A percentile compares a stretch with the other conserved stretches of the same genome.
Evolutionary conservation across 2,113 vertebrate genomes (phyloP).

Genomic region (Melanerpes formicivorus): DNA sequence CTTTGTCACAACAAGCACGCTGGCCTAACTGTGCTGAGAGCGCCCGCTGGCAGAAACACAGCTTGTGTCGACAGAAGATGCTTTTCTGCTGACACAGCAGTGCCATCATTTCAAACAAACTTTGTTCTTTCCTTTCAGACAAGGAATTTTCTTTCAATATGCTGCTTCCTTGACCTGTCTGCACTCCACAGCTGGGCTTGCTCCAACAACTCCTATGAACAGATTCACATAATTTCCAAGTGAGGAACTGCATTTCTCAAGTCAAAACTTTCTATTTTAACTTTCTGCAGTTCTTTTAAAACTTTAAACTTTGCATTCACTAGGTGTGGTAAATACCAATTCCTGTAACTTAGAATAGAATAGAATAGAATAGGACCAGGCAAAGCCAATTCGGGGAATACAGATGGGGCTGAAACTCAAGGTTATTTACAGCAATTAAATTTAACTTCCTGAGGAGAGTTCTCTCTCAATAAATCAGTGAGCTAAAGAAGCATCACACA

Average conservation of each 20-base stretch:
- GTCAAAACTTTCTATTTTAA: not conserved
- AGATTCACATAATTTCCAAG: not conserved
- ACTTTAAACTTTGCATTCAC: not conserved
- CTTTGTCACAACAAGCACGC: not conserved
- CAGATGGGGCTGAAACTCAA: not conserved
- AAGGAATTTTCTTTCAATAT: not conserved
- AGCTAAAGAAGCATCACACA: not conserved
- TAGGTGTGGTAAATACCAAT: not conserved
- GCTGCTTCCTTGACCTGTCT: not conserved
- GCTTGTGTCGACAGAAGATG: not conserved
- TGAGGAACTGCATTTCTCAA: not conserved
- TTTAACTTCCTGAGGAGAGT: not conserved
- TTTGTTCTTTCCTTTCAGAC: not conserved
- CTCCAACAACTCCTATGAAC: not conserved
- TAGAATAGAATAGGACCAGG: not conserved
- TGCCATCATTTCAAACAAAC: not conserved
- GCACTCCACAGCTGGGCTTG: not conserved
- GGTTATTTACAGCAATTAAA: not conserved
- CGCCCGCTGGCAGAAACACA: not conserved
- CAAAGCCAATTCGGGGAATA: not conserved
- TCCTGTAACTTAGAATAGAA: not conserved
- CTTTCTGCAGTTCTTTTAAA: not conserved
- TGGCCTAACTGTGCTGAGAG: not conserved
- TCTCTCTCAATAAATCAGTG: not conserved
- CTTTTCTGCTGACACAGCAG: constrained; percentile 6